Percentiles rank a stretch among this genome's conserved stretches.
Conservation (phyloP, 1,140 invertebrate species). For the Procambarus clarkii region DNA sequence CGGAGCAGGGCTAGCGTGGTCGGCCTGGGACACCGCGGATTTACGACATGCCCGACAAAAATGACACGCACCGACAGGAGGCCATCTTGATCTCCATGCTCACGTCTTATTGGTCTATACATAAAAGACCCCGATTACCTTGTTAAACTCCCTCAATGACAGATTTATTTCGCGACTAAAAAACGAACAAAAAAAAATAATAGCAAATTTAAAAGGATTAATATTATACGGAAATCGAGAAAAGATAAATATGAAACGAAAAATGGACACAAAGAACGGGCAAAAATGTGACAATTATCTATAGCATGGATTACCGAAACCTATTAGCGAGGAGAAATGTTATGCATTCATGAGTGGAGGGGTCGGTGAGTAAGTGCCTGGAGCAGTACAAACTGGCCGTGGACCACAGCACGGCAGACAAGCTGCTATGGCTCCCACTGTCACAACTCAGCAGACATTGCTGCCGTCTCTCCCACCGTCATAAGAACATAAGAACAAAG, state of each 20-base stretch:
- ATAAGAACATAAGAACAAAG: no score
- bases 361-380: background rate
- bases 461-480: no score
- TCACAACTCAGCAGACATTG: background rate
- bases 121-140: no score
- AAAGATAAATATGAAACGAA: background rate
- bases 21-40: constrained; percentile 43
- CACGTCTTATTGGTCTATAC: background rate
- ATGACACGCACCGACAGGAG: constrained; percentile 28
- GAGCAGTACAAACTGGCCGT: background rate
- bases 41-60: constrained; percentile 35
- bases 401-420: background rate
- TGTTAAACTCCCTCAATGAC: no score
- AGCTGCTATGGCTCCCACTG: background rate
- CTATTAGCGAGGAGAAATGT: background rate
- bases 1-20: constrained; percentile 22
- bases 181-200: no score
- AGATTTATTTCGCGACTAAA: no score
- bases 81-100: background rate
- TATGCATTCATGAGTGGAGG: constrained; percentile 3
- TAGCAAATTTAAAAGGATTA: no score
- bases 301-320: background rate
- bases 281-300: background rate
- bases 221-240: background rate
- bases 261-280: background rate